Conservation (phyloP, 2,113 vertebrate genomes). For the Melanotaenia duboulayi region DNA sequence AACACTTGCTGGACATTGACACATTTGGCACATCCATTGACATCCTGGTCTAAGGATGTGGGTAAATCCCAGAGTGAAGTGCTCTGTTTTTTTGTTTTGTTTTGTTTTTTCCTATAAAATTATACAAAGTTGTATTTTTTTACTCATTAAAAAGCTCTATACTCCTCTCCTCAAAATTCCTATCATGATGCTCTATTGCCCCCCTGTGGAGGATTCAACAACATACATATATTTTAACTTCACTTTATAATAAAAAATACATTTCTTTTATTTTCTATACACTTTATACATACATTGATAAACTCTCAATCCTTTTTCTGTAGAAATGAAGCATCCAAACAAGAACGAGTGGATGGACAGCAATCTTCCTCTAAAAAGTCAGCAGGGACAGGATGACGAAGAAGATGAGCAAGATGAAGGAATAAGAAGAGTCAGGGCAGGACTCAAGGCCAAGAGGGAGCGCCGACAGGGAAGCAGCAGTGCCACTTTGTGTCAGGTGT, state of each 20-base stretch:
- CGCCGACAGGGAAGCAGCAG: conserved; percentile 85
- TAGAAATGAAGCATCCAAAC: conserved; percentile 90
- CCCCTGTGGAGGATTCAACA: conserved; percentile 69
- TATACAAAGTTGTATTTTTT: conserved; percentile 27
- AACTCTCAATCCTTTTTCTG: neutral
- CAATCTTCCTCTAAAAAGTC: conserved; percentile 27
- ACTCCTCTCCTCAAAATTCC: neutral
- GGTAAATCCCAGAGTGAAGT: conserved; percentile 23
- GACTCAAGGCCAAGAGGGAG: conserved; percentile 85
- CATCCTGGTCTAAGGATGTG: conserved; percentile 4
- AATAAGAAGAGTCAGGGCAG: conserved; percentile 54
- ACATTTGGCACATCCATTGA: conserved; percentile 8
- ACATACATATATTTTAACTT: conserved; percentile 26
- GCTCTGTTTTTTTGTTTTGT: too few relatives aligned
- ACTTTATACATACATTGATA: neutral
- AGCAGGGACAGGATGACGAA: conserved; percentile 42
- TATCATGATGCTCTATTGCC: conserved; percentile 65
- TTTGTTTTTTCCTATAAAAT: conserved; percentile 24
- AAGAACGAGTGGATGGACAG: conserved; percentile 79
- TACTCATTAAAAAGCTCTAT: neutral
- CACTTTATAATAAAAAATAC: conserved; percentile 1
- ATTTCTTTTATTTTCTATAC: neutral
- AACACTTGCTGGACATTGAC: conserved; percentile 14
- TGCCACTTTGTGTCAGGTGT: conserved; percentile 92
- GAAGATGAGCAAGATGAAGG: conserved; percentile 52